Percentiles rank a stretch among this genome's conserved stretches.
Conservation (phyloP, 2,113 vertebrate species). For the Xenotilapia flavipinnis region DNA sequence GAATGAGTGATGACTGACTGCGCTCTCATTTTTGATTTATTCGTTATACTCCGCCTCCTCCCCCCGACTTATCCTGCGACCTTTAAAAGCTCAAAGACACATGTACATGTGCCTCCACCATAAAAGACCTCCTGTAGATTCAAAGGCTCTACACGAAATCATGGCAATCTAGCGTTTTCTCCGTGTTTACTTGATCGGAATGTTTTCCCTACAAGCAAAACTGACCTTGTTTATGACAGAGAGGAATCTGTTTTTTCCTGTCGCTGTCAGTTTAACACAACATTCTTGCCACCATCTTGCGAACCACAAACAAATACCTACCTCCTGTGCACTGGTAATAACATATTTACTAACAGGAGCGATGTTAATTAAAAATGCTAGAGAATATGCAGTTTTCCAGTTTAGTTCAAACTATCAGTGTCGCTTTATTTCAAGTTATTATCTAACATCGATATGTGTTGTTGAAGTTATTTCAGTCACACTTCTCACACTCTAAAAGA, state of each 20-base stretch:
- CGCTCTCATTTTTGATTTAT: not conserved
- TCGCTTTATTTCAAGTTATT: not conserved
- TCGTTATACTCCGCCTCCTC: not conserved
- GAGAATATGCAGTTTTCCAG: not conserved
- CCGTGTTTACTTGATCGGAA: conserved; percentile 50
- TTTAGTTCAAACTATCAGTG: not conserved
- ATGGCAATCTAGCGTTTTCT: conserved; percentile 16
- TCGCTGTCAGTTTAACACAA: conserved; percentile 43
- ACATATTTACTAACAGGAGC: conserved; percentile 30
- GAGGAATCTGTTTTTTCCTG: conserved; percentile 17
- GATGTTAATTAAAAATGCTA: not conserved
- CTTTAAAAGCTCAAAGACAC: conserved; percentile 22
- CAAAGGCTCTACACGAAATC: conserved; percentile 15
- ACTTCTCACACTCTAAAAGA: not conserved
- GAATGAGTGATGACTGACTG: not conserved
- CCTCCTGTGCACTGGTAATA: conserved; percentile 9
- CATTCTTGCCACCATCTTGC: conserved; percentile 12
- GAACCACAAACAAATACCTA: conserved; percentile 34
- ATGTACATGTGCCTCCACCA: conserved; percentile 14
- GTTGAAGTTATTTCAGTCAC: not conserved
- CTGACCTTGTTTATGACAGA: conserved; percentile 45
- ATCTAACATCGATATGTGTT: not conserved
- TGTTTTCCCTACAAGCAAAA: conserved; percentile 48
- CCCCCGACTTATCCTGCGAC: conserved; percentile 14
- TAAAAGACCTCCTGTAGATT: conserved; percentile 4